Conservation (phyloP, 2,113 vertebrate species). For the Dascyllus trimaculatus region DNA sequence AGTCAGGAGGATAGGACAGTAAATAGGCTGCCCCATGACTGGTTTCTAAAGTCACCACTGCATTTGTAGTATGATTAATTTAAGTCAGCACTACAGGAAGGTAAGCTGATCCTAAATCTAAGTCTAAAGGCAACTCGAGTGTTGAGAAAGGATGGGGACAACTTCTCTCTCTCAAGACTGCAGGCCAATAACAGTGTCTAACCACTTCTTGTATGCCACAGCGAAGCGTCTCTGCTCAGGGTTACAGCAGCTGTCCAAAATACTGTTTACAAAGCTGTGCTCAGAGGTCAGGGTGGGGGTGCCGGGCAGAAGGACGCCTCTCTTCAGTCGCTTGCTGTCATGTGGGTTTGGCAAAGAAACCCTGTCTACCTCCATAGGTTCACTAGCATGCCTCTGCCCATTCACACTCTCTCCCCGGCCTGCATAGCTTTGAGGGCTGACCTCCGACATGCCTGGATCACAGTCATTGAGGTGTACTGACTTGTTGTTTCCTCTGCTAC, state of each 20-base stretch:
- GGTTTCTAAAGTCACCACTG: conserved; percentile 31
- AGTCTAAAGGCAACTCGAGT: conserved; percentile 53
- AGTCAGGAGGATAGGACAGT: not conserved
- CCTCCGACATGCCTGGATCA: conserved; percentile 62
- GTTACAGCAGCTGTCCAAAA: conserved; percentile 87
- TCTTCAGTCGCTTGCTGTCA: conserved; percentile 93
- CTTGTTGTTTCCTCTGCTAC: conserved; percentile 34
- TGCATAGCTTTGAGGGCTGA: not conserved
- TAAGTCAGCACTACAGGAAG: conserved; percentile 34
- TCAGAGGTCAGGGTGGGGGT: conserved; percentile 85
- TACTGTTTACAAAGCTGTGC: conserved; percentile 86
- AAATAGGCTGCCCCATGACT: not conserved
- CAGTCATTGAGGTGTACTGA: conserved; percentile 62
- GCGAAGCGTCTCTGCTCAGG: conserved; percentile 92
- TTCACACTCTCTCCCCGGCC: conserved; percentile 34
- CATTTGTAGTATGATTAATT: conserved; percentile 23
- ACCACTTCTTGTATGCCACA: conserved; percentile 93
- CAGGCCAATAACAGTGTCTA: conserved; percentile 89
- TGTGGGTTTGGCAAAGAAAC: conserved; percentile 78
- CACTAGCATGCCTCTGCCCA: conserved; percentile 73
- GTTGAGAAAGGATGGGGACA: conserved; percentile 6
- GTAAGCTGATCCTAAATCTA: conserved; percentile 42
- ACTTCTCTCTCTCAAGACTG: conserved; percentile 75
- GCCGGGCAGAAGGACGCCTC: conserved; percentile 83
- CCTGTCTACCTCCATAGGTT: conserved; percentile 90